A percentile compares a stretch with the other conserved stretches of the same genome.
These are phyloP conservation scores for Luffia ferchaultella DNA, from an alignment of 2,888 invertebrate genomes.

Conservation along the genomic window DNA sequence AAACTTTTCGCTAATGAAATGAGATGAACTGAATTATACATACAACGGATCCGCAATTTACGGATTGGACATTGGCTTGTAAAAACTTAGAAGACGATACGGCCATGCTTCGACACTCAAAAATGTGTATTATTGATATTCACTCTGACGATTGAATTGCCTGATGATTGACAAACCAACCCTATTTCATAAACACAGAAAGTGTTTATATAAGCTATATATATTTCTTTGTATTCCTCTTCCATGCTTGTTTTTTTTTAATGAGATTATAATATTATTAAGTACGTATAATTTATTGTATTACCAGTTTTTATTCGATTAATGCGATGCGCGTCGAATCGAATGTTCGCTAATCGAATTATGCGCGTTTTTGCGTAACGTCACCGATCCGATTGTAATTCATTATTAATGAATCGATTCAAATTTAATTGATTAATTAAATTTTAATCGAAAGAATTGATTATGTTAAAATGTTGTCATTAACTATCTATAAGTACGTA, in stretches of 20 bases:
- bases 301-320: background rate
- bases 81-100: background rate
- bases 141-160: no score
- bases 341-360: background rate
- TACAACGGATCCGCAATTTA: conserved; percentile 37
- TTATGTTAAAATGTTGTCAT: no score
- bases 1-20: conserved; percentile 48
- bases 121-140: no score
- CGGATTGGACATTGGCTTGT: conserved; percentile 28
- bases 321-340: background rate
- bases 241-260: background rate
- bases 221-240: no score
- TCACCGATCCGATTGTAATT: background rate
- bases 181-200: no score
- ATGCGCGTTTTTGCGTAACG: background rate
- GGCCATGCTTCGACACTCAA: background rate
- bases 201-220: no score
- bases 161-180: no score
- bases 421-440: no score
- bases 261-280: background rate
- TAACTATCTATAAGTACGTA: no score
- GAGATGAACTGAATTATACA: conserved; percentile 56
- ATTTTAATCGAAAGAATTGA: no score
- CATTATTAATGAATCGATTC: background rate
- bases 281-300: background rate